These are phyloP conservation scores for Labrus mixtus DNA, from an alignment of 2,113 vertebrate species.

Conservation along the genomic window DNA sequence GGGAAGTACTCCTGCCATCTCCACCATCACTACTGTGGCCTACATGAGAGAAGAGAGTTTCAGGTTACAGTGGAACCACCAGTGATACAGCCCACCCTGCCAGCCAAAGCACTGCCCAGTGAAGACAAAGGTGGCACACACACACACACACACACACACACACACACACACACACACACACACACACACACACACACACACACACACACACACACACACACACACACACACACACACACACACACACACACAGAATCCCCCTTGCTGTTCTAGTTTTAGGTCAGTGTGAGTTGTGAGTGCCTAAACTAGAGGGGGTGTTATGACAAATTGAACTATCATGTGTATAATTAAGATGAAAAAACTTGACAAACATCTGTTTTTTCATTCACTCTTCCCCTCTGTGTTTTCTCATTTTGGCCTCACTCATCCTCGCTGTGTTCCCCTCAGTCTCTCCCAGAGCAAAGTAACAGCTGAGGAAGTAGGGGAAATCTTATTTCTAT, in stretches of 20 bases:
- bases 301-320: slow-evolving; percentile 36
- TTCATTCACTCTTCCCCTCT: slow-evolving; percentile 22
- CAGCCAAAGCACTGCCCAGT: slow-evolving; percentile 67
- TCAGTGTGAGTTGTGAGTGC: slow-evolving; percentile 20
- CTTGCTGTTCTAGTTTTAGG: slow-evolving; percentile 12
- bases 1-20: slow-evolving; percentile 95
- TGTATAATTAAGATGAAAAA: slow-evolving; percentile 28
- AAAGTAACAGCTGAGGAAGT: slow-evolving; percentile 22
- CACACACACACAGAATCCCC: background rate
- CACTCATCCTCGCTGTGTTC: slow-evolving; percentile 1
- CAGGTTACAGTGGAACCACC: slow-evolving; percentile 83
- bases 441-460: slow-evolving; percentile 19
- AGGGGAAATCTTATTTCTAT: slow-evolving; percentile 34
- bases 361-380: slow-evolving; percentile 57
- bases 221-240: background rate
- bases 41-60: slow-evolving; percentile 93
- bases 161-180: background rate
- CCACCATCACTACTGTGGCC: slow-evolving; percentile 96
- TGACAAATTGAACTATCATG: slow-evolving; percentile 39
- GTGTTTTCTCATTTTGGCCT: slow-evolving; percentile 15
- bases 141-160: slow-evolving; percentile 25
- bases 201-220: slow-evolving; percentile 27
- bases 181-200: background rate
- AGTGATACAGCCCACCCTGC: slow-evolving; percentile 57
- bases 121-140: slow-evolving; percentile 75